Conservation (phyloP, 2,888 invertebrate genomes). For the Plebejus melissa region DNA sequence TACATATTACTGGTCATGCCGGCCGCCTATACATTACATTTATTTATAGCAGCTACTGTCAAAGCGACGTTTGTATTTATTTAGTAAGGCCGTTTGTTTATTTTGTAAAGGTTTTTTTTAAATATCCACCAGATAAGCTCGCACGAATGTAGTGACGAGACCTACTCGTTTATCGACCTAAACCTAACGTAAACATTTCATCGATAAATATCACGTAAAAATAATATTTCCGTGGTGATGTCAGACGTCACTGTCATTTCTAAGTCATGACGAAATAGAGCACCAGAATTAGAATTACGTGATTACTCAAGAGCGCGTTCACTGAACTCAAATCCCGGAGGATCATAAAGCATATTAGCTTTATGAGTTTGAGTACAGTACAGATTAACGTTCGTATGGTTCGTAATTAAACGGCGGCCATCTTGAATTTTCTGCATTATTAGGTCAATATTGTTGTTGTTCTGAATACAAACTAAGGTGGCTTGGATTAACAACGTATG, state of each 20-base stretch:
- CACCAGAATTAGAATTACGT: constrained; percentile 63
- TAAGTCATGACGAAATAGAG: constrained; percentile 59
- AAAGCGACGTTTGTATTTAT: constrained; percentile 72
- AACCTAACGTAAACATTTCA: background rate
- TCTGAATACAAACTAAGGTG: background rate
- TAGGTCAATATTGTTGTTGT: background rate
- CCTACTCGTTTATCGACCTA: constrained; percentile 36
- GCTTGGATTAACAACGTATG: background rate
- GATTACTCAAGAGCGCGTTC: constrained; percentile 54
- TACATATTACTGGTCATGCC: constrained; percentile 69
- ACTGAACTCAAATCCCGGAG: constrained; percentile 50
- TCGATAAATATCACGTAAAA: constrained; percentile 12
- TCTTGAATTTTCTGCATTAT: constrained; percentile 9
- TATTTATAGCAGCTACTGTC: constrained; percentile 75
- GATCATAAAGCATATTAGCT: constrained; percentile 32
- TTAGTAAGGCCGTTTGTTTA: constrained; percentile 68
- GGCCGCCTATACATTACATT: constrained; percentile 73
- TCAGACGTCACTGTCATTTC: constrained; percentile 59
- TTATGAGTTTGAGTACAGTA: constrained; percentile 18
- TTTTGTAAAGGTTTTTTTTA: constrained; percentile 71
- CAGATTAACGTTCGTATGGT: constrained; percentile 19
- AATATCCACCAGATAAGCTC: constrained; percentile 70
- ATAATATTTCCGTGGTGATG: constrained; percentile 46
- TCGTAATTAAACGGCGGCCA: constrained; percentile 15
- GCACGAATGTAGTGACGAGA: constrained; percentile 41